Evolutionary conservation across 2,113 vertebrate genomes (phyloP).

Genomic region (Megaceryle maxima): DNA sequence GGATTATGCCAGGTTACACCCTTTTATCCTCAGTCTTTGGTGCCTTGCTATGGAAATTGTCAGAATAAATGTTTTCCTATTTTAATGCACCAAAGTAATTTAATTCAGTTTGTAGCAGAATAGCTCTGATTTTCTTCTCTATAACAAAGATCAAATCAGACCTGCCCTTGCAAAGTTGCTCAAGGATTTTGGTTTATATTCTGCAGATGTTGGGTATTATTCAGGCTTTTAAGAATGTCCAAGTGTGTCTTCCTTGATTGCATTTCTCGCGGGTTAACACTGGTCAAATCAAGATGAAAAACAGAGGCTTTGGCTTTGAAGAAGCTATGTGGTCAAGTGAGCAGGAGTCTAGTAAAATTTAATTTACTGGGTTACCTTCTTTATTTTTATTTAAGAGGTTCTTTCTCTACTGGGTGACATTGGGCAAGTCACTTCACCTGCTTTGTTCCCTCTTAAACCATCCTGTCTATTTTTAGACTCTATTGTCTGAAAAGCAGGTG

Average conservation of each 20-base stretch:
- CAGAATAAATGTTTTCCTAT: not conserved
- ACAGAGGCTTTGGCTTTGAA: not conserved
- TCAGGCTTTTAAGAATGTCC: not conserved
- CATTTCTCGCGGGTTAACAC: not conserved
- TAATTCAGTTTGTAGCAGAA: not conserved
- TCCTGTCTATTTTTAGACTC: not conserved
- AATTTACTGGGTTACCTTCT: not conserved
- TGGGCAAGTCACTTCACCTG: not conserved
- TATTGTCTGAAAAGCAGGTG: not conserved
- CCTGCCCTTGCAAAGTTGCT: not conserved
- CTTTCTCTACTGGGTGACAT: not conserved
- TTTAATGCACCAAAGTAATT: not conserved
- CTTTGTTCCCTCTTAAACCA: not conserved
- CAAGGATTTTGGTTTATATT: not conserved
- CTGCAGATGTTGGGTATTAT: not conserved
- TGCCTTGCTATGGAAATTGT: fast-evolving
- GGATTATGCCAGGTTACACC: not conserved
- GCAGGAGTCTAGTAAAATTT: not conserved
- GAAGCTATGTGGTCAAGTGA: not conserved
- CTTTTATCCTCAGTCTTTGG: not conserved
- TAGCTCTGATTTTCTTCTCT: not conserved
- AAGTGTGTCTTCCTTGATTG: not conserved
- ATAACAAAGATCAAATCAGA: not conserved
- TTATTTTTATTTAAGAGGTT: not conserved
- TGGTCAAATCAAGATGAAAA: not conserved